Evolutionary conservation across 2,113 vertebrate genomes (phyloP), one percentile per base, ranked within the genome.

Genomic region (Dipodomys merriami): DNA sequence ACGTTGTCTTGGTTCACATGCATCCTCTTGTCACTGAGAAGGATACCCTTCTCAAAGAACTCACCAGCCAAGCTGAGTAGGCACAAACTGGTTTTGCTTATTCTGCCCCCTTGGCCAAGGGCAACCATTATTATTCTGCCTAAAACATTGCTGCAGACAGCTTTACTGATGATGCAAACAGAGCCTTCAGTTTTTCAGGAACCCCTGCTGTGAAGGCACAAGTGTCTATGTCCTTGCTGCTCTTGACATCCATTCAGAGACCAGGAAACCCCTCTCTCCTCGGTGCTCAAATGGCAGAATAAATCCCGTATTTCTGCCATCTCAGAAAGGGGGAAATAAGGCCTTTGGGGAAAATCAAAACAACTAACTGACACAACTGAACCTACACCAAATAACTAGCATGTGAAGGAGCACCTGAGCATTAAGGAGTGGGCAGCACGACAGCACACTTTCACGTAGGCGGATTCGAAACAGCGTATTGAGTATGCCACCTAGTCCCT

Each of bases 141-240:
- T 89, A 93, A 93, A 91, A 77, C 15, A 16, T 86, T 46, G 57
- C 22, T 73, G 65, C 62, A 91, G 33, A 74, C 25, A 92, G 76
- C 67, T 85, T 60, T 73, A 64, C 64, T 88, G 29, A 81, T 39
- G 69, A 77, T 73, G 33, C 33, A 81, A 53, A 74, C 22, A 1
- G 23, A 92, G 46, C 29, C 72, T 33, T 57, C 49, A 33, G 35
- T 49, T 79, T 57, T 25, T 22, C 67, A 91, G 71, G 25, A 53
- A 6, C 49, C 60, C 82, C 64, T 0, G 2, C 78, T 90, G 64
- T 67, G 85, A 94, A 90, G 80, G 18, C 69, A 65, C 33, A 62
- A 7, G 27, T 30, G 72, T 72, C 62, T 30, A 5, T 13, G 33
- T 72, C 62, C 67, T 88, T 72, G 53, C 67, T 80, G 53, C 79